Evolutionary conservation across 2,888 invertebrate genomes (phyloP).

Genomic region (Oxyteleia sp.): DNA sequence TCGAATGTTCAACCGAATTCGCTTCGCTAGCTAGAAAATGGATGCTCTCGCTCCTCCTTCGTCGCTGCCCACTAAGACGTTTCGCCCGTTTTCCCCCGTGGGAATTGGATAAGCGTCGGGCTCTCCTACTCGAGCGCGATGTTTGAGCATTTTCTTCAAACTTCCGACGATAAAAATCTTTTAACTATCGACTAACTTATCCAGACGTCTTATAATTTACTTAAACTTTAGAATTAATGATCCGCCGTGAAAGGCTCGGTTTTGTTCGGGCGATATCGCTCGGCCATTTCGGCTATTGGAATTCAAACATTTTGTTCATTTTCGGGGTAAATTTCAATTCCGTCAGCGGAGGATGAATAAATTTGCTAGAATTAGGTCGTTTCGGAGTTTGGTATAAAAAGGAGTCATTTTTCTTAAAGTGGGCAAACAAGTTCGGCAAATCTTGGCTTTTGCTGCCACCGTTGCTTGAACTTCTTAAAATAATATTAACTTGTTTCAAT

Average conservation of each 20-base stretch:
- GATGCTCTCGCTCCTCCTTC: conserved; percentile 15
- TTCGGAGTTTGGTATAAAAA: too few relatives aligned
- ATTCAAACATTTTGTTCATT: not conserved
- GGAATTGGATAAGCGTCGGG: conserved; percentile 69
- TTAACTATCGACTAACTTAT: conserved; percentile 67
- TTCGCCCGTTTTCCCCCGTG: conserved; percentile 47
- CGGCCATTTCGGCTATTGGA: not conserved
- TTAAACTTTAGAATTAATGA: conserved; percentile 66
- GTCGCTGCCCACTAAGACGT: conserved; percentile 60
- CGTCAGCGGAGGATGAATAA: not conserved
- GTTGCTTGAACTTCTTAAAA: too few relatives aligned
- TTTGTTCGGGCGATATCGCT: conserved; percentile 8
- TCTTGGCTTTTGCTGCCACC: too few relatives aligned
- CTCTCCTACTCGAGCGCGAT: conserved; percentile 12
- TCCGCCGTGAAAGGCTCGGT: conserved; percentile 28
- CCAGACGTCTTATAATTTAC: conserved; percentile 66
- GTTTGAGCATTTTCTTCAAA: conserved; percentile 63
- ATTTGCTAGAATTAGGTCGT: not conserved
- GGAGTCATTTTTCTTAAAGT: too few relatives aligned
- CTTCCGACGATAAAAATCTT: conserved; percentile 68
- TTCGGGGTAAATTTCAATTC: not conserved
- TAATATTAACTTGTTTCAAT: too few relatives aligned
- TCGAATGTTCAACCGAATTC: conserved; percentile 60
- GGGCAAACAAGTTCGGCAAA: too few relatives aligned
- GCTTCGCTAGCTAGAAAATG: conserved; percentile 66